Evolutionary conservation across 1,140 invertebrate genomes (phyloP).

Genomic region (Drosophila pseudoananassae): DNA sequence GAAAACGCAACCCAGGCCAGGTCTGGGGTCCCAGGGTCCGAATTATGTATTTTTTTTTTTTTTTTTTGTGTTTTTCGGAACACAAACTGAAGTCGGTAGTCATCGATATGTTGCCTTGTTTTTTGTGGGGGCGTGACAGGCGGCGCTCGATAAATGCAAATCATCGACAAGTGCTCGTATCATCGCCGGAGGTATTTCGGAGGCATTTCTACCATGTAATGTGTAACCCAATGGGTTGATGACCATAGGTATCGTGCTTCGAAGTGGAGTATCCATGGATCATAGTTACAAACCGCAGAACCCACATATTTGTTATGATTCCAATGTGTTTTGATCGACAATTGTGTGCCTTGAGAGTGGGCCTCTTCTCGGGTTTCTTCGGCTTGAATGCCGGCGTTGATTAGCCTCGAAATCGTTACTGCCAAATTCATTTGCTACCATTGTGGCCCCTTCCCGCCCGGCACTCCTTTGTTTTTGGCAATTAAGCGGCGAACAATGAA

Average conservation of each 20-base stretch:
- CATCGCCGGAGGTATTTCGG: background rate
- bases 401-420: slow-evolving; percentile 54
- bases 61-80: background rate
- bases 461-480: slow-evolving; percentile 47
- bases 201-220: background rate
- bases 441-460: slow-evolving; percentile 17
- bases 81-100: slow-evolving; percentile 20
- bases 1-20: background rate
- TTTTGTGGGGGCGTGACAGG: slow-evolving; percentile 25
- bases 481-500: slow-evolving; percentile 53
- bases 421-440: slow-evolving; percentile 45
- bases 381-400: slow-evolving; percentile 49
- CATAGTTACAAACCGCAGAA: no score
- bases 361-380: background rate
- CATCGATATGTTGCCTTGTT: slow-evolving; percentile 36
- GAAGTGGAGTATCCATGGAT: no score
- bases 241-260: no score
- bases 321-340: no score
- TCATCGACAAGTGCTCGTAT: slow-evolving; percentile 29
- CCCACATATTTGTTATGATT: no score
- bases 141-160: slow-evolving; percentile 48
- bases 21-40: background rate
- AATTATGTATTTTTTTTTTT: background rate
- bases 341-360: no score
- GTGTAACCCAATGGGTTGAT: no score